A percentile compares a stretch with the other conserved stretches of the same genome.
phyloP scores from a whole-genome alignment of 1,140 invertebrate species.

The Portunus trituberculatus region DNA sequence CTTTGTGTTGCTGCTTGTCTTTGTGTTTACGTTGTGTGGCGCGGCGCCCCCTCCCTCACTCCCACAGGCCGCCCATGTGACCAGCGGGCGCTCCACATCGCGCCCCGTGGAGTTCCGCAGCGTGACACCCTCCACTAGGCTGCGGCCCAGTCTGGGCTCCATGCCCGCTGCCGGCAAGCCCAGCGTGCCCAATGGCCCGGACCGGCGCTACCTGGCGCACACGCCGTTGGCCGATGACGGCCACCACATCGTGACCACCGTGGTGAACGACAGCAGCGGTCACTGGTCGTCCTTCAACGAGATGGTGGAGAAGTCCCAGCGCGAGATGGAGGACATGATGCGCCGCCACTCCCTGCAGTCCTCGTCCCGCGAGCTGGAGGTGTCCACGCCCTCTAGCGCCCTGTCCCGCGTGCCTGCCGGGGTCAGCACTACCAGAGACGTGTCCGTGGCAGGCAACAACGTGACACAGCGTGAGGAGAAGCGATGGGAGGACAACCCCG shows the following conservation, averaged over 20 bases:
- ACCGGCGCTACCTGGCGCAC: slow-evolving; percentile 69
- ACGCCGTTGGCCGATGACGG: slow-evolving; percentile 11
- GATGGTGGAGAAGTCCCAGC: slow-evolving; percentile 77
- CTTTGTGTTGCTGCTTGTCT: background rate
- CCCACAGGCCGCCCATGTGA: slow-evolving; percentile 6
- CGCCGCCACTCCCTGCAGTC: slow-evolving; percentile 72
- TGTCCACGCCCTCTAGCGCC: slow-evolving; percentile 36
- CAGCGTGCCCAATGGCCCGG: slow-evolving; percentile 35
- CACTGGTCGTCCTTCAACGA: slow-evolving; percentile 77
- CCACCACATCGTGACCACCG: slow-evolving; percentile 22
- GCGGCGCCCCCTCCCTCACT: background rate
- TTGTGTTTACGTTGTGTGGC: background rate
- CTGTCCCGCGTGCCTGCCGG: slow-evolving; percentile 53
- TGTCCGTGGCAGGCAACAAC: slow-evolving; percentile 60
- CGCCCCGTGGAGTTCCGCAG: background rate
- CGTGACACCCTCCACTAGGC: background rate
- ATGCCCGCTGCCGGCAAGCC: background rate
- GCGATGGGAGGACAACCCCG: slow-evolving; percentile 74
- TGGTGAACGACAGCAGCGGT: slow-evolving; percentile 26
- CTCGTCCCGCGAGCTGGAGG: slow-evolving; percentile 27
- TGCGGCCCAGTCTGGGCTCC: background rate
- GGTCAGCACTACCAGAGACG: slow-evolving; percentile 66
- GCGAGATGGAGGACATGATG: slow-evolving; percentile 78
- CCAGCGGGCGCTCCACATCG: background rate
- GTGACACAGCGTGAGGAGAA: slow-evolving; percentile 76